Percentiles rank a stretch among this genome's conserved stretches.
Conservation (phyloP, 2,113 vertebrate genomes). For the Caracal caracal region DNA sequence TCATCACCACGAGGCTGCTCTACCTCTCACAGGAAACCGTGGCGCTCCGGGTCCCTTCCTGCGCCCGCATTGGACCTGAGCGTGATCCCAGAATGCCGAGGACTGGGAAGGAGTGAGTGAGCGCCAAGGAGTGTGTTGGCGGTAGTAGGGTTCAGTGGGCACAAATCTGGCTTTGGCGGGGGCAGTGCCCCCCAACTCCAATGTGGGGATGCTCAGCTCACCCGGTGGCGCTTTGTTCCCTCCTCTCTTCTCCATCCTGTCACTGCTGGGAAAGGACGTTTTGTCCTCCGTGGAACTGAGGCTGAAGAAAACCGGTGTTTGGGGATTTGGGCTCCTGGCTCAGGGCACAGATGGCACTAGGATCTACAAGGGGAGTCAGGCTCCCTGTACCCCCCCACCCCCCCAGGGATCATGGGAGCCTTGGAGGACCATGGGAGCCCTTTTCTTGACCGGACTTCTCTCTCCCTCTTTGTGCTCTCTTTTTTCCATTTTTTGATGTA, state of each 20-base stretch:
- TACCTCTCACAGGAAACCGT: accelerated
- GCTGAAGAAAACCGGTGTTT: neutral
- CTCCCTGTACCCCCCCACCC: accelerated
- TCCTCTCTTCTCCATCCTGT: neutral
- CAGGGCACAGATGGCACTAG: neutral
- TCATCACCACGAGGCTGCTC: neutral
- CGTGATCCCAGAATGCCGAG: accelerated
- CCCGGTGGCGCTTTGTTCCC: neutral
- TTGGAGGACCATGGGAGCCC: too few species aligned
- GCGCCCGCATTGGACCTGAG: neutral
- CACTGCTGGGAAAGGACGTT: accelerated
- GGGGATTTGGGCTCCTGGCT: neutral
- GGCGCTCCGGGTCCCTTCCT: accelerated
- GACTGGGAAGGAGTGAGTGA: neutral
- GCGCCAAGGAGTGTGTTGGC: neutral
- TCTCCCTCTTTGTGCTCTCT: neutral
- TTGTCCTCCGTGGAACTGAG: accelerated
- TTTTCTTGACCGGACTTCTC: neutral
- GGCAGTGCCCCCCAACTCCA: accelerated
- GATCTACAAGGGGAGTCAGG: accelerated
- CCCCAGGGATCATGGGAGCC: neutral
- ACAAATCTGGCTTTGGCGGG: accelerated
- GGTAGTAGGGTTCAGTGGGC: accelerated
- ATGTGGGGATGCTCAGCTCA: neutral
- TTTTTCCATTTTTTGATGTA: neutral